A percentile compares a stretch with the other conserved stretches of the same genome.
Conservation (phyloP, 2,113 vertebrate genomes). For the Peromyscus leucopus region DNA sequence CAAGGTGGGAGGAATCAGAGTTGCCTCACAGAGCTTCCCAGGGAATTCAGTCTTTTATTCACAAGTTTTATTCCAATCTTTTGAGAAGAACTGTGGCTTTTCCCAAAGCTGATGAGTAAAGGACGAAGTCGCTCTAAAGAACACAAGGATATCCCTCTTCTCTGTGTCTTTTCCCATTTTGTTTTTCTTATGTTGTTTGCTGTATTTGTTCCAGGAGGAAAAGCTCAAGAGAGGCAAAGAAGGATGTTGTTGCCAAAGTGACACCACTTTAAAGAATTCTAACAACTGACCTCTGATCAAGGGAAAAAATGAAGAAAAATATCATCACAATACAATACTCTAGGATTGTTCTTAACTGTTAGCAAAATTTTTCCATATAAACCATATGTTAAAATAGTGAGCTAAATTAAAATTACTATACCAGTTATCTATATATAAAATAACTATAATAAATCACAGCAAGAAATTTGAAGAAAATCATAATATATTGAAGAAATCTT, state of each 20-base stretch:
- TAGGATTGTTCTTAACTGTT: not conserved
- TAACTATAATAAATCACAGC: not conserved
- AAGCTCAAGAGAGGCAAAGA: conserved; percentile 11
- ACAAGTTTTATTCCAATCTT: not conserved
- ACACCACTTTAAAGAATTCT: conserved; percentile 53
- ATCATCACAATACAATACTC: not conserved
- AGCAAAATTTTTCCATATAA: not conserved
- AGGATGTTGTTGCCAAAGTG: conserved; percentile 15
- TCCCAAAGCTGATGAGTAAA: not conserved
- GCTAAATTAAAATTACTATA: not conserved
- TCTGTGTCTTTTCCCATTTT: not conserved
- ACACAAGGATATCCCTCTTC: not conserved
- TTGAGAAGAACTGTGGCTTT: not conserved
- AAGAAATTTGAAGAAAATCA: not conserved
- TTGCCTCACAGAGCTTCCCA: not conserved
- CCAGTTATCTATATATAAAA: not conserved
- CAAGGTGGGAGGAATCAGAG: not conserved
- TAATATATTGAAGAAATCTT: not conserved
- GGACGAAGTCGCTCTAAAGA: not conserved
- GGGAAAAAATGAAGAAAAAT: not conserved
- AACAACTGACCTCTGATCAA: not conserved
- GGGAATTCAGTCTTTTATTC: not conserved
- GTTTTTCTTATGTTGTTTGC: not conserved
- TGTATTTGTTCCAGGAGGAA: conserved; percentile 31
- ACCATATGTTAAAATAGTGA: not conserved